Base-by-base conservation (phyloP, 1,140 invertebrate genomes). In the Bilobella aurantiaca region DNA sequence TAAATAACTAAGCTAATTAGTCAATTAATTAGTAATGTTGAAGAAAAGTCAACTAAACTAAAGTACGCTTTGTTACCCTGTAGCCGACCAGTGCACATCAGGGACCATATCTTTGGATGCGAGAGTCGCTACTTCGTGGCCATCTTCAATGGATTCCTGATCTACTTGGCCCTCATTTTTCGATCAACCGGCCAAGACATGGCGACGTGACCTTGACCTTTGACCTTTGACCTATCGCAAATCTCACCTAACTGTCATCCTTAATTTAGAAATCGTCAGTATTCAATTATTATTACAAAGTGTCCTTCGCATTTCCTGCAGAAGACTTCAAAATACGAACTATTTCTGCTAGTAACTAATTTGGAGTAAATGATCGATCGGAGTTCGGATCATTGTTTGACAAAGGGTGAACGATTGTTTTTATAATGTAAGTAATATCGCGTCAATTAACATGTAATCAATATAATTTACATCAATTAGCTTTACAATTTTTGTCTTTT, bases 121-220 rank as follows among this genome's bases (percentile, higher is more conserved):
- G 59, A 61, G 32, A 21, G 21, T 3, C 59, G 59, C 12, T 61
- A 61, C 29, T 61, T 61, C 23, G 30, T 61, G 8, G 59, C 25
- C 2, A 8, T 61, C 3, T 25, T 34, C 2, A 61, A 61, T 27
- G 59, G 59, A 37, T 14, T 61, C 23, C 16, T 61, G 3, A 14
- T 61, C 59, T 61, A 61, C 32, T 21, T 14, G 12, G 59, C 59
- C 2, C 59, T 61, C n/a, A 25, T 61, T 34, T 3, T 37, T 2
- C 28, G 5, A 28, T 29, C 30, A 29, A n/a, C n/a, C n/a, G n/a
- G n/a, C n/a, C 25, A 58, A 23, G 30, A 31, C 3, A 58, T 14
- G 5, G 21, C 3, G 57, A 58, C 23, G 57, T 29, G 21, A 31
- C 29, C 29, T 8, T 28, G 8, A 8, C 23, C 23, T 58, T 3